Conservation (phyloP, 2,113 vertebrate species). For the Eptesicus fuscus region DNA sequence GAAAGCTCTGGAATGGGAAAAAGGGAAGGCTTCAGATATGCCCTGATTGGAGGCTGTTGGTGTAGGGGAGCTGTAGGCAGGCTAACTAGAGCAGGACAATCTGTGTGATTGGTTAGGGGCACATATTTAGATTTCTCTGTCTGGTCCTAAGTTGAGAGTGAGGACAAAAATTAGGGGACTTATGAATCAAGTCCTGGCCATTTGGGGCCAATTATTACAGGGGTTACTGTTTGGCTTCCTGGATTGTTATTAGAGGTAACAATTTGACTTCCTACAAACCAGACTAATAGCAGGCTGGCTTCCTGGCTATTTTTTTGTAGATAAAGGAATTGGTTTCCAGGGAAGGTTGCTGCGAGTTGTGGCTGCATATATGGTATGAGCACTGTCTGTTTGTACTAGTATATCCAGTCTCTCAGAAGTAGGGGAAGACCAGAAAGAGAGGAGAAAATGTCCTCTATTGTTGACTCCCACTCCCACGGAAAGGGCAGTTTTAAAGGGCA, state of each 20-base stretch:
- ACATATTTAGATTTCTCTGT: background rate
- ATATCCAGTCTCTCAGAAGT: background rate
- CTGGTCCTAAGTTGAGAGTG: background rate
- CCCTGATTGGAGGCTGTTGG: background rate
- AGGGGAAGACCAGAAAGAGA: background rate
- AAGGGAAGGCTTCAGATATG: background rate
- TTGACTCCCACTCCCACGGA: background rate
- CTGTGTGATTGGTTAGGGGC: background rate
- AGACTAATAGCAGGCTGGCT: background rate
- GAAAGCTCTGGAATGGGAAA: background rate
- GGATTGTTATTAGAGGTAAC: background rate
- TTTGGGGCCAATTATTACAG: background rate
- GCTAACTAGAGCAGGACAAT: background rate
- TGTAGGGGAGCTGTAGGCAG: background rate
- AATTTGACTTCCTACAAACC: background rate
- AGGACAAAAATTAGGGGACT: background rate
- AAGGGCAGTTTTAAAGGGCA: background rate
- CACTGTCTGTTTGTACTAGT: background rate
- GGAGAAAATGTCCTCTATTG: background rate
- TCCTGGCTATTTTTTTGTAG: background rate
- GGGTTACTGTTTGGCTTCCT: background rate
- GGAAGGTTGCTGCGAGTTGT: background rate
- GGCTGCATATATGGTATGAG: background rate
- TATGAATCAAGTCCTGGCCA: background rate
- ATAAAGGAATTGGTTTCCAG: background rate